Evolutionary conservation across 2,888 invertebrate genomes (phyloP).

Genomic region (Synergus laeviventris): DNA sequence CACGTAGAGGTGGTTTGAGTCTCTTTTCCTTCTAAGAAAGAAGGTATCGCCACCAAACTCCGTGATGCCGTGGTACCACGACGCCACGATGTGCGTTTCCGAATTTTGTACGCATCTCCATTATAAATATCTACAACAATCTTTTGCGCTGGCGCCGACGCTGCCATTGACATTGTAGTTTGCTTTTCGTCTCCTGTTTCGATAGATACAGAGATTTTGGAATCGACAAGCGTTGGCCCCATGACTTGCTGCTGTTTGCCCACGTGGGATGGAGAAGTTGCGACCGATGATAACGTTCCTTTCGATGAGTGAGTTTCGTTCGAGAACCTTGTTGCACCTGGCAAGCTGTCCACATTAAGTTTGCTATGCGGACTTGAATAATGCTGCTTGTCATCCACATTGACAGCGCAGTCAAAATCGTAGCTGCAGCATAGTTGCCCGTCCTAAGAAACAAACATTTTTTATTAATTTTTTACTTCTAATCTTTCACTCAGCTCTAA

Average conservation of each 20-base stretch:
- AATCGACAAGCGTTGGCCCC: neutral
- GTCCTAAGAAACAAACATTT: slow-evolving; percentile 72
- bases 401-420: slow-evolving; percentile 76
- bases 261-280: slow-evolving; percentile 37
- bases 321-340: slow-evolving; percentile 62
- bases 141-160: slow-evolving; percentile 49
- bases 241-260: slow-evolving; percentile 3
- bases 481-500: neutral
- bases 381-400: slow-evolving; percentile 67
- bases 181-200: neutral
- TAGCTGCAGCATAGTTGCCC: slow-evolving; percentile 78
- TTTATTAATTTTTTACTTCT: neutral
- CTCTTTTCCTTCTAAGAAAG: neutral
- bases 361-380: slow-evolving; percentile 61
- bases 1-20: neutral
- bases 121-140: slow-evolving; percentile 31
- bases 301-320: slow-evolving; percentile 67
- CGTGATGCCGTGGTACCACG: neutral
- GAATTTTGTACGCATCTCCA: neutral
- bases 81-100: neutral
- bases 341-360: slow-evolving; percentile 59
- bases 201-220: neutral
- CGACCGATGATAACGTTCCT: slow-evolving; percentile 71
- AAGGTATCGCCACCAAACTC: neutral
- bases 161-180: neutral